These are phyloP conservation scores for Odontamblyopus lacepedii DNA, from an alignment of 2,797 vertebrate species.

Conservation along the genomic window DNA sequence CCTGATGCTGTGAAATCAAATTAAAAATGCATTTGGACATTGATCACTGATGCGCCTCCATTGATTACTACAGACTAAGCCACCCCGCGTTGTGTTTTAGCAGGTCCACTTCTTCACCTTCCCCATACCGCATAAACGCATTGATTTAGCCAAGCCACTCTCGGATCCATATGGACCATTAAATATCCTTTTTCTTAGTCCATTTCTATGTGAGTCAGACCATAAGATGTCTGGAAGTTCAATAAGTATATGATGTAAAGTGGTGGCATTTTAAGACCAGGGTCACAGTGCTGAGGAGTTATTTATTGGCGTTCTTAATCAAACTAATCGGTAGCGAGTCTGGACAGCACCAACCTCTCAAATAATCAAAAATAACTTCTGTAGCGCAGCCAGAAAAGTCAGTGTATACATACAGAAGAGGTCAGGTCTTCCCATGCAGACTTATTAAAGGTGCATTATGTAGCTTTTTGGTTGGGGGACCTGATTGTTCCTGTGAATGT, in stretches of 20 bases:
- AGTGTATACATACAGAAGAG: slow-evolving; percentile 31
- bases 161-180: slow-evolving; percentile 59
- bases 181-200: slow-evolving; percentile 64
- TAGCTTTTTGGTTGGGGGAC: no score
- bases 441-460: no score
- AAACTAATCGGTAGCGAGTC: slow-evolving; percentile 27
- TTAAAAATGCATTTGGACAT: slow-evolving; percentile 78
- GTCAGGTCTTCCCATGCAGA: slow-evolving; percentile 37
- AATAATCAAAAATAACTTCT: slow-evolving; percentile 29
- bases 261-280: slow-evolving; percentile 31
- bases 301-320: slow-evolving; percentile 26
- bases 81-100: slow-evolving; percentile 58
- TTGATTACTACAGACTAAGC: slow-evolving; percentile 64
- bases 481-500: no score
- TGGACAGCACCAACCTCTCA: slow-evolving; percentile 17
- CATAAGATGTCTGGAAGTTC: slow-evolving; percentile 44
- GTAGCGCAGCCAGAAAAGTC: slow-evolving; percentile 13
- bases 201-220: slow-evolving; percentile 55
- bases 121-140: slow-evolving; percentile 57
- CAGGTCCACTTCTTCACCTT: slow-evolving; percentile 49
- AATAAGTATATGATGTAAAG: slow-evolving; percentile 18
- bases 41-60: slow-evolving; percentile 69
- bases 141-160: slow-evolving; percentile 61
- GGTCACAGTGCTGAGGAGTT: slow-evolving; percentile 26
- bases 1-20: slow-evolving; percentile 70